Base-by-base conservation (phyloP, 2,888 invertebrate species). In the Carabus problematicus region DNA sequence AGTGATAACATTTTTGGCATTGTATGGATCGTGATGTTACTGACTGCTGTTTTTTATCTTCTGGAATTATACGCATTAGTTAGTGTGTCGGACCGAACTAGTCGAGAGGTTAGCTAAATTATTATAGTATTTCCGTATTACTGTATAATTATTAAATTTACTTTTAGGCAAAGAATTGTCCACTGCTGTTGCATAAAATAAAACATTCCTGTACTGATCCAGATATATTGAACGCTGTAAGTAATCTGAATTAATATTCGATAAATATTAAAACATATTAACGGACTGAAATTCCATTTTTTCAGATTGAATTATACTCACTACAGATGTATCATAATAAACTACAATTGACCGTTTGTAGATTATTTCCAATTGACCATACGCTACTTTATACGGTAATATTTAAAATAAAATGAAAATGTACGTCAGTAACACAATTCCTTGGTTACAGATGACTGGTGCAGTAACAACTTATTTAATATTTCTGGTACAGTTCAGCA, bases 251-350 rank as follows among this genome's bases (percentile, higher is more conserved):
- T 39, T 4, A 11, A 3, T 70, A 64, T 70, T 55, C 64, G 58
- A 66, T 70, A 71, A 69, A 62, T 64, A 70, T 71, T 72, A 69
- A 70, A 11, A 6, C 29, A 29, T 29, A 29, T 29, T 29, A 29
- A 29, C 29, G 29, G 6, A 29, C 29, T n/a, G n/a, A n/a, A n/a
- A n/a, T n/a, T 64, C 12, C 12, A 12, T 16, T 47, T 40, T 76
- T 76, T 41, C 72, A 78, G 78, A 77, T 78, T 58, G 77, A 78
- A 71, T 75, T 77, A 64, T 77, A 78, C 71, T 78, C 78, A 45
- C 70, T 78, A 52, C 77, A 78, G 73, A 77, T 78, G 78, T 77
- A 76, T 70, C 77, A 78, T 72, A 77, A 77, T 69, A 75, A 76
- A 43, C 69, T 77, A 67, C 71, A 73, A 70, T 78, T 78, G 73